Percentiles rank a stretch among this genome's conserved stretches.
Evolutionary conservation across 2,888 invertebrate species (phyloP).

Genomic region (Stomorhina lunata): DNA sequence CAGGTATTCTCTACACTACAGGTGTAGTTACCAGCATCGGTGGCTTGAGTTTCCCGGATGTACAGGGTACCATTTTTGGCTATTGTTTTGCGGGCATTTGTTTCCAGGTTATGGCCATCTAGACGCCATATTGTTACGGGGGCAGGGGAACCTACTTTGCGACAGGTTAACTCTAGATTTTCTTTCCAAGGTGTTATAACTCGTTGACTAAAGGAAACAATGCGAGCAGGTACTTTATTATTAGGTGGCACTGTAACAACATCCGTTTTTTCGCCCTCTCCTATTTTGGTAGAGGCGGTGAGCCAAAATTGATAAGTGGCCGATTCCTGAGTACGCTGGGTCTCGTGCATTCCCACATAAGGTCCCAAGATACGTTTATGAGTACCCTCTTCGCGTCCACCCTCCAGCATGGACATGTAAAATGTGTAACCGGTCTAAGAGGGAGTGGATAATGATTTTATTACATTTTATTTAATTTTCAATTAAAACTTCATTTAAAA

Average conservation of each 20-base stretch:
- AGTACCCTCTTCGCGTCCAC: slow-evolving; percentile 88
- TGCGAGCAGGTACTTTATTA: slow-evolving; percentile 91
- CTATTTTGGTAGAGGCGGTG: slow-evolving; percentile 89
- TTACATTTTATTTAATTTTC: background rate
- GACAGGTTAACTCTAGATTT: slow-evolving; percentile 90
- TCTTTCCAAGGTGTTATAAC: slow-evolving; percentile 93
- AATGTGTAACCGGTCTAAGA: slow-evolving; percentile 86
- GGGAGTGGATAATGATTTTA: background rate
- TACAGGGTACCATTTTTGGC: slow-evolving; percentile 87
- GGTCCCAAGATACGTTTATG: slow-evolving; percentile 87
- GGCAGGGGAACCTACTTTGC: slow-evolving; percentile 90
- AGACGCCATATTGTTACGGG: slow-evolving; percentile 90
- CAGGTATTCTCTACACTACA: slow-evolving; percentile 92
- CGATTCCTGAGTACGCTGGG: slow-evolving; percentile 85
- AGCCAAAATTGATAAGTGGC: slow-evolving; percentile 88
- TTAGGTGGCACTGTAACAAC: slow-evolving; percentile 88
- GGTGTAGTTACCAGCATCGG: slow-evolving; percentile 94
- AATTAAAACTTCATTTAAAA: slow-evolving; percentile 46
- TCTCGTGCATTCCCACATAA: slow-evolving; percentile 86
- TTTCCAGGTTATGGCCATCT: slow-evolving; percentile 87
- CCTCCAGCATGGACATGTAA: slow-evolving; percentile 89
- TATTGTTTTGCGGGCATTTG: slow-evolving; percentile 85
- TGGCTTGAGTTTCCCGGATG: slow-evolving; percentile 87
- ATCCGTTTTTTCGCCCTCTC: slow-evolving; percentile 90
- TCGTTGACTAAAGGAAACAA: slow-evolving; percentile 91